These are phyloP conservation scores for Dromococcyx pavoninus DNA, from an alignment of 2,797 vertebrate species.

Conservation along the genomic window DNA sequence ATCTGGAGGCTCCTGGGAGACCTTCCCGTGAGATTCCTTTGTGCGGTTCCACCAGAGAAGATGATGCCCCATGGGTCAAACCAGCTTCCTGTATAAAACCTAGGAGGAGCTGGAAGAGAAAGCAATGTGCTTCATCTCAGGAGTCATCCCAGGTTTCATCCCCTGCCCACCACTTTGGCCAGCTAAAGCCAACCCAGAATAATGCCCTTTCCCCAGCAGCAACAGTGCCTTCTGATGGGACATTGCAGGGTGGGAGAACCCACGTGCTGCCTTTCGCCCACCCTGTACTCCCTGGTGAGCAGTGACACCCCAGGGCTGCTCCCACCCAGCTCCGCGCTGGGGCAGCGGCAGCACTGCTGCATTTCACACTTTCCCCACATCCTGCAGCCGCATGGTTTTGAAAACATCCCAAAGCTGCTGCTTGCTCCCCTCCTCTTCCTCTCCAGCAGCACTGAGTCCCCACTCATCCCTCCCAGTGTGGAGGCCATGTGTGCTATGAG, in stretches of 20 bases:
- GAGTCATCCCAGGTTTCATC: too few species aligned
- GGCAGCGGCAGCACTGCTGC: neutral
- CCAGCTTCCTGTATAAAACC: neutral
- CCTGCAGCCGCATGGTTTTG: neutral
- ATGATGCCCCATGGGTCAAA: neutral
- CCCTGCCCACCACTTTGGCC: neutral
- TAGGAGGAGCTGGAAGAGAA: neutral
- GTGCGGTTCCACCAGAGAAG: neutral
- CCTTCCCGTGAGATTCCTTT: neutral
- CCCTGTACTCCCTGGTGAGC: neutral
- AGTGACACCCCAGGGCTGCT: neutral
- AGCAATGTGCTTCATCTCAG: neutral
- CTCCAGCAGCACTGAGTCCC: neutral
- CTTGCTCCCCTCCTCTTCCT: slow-evolving; percentile 8
- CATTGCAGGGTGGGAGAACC: neutral
- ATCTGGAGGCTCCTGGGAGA: neutral
- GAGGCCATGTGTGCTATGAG: neutral
- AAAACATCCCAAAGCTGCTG: neutral
- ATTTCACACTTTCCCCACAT: slow-evolving; percentile 13
- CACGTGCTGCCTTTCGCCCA: fast-evolving
- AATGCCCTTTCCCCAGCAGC: neutral
- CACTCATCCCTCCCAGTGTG: neutral
- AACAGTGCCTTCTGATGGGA: neutral
- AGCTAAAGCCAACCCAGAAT: neutral
- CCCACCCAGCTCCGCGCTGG: fast-evolving